A percentile compares a stretch with the other conserved stretches of the same genome.
Evolutionary conservation across 2,113 vertebrate species (phyloP).

Genomic region (Pseudorhombus dupliciocellatus): DNA sequence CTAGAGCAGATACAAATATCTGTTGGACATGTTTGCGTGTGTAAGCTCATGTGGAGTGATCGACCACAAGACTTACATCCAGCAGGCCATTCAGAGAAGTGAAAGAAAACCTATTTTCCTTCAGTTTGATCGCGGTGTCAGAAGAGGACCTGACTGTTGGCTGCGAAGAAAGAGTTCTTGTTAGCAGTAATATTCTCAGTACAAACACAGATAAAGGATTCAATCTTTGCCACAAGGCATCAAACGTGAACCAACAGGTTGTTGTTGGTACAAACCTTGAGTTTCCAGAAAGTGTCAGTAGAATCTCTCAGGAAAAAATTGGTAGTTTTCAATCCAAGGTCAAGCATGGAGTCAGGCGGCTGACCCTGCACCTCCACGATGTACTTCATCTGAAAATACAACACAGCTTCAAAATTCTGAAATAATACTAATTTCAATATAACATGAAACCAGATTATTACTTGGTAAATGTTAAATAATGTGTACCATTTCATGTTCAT

Average conservation of each 20-base stretch:
- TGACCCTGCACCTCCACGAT: conserved; percentile 25
- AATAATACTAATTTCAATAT: no score
- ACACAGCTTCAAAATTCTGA: no score
- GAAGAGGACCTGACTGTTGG: no score
- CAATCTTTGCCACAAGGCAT: neutral
- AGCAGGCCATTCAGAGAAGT: no score
- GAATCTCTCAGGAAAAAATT: neutral
- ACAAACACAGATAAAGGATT: neutral
- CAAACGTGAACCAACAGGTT: neutral
- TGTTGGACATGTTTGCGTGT: no score
- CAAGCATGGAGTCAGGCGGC: conserved; percentile 12
- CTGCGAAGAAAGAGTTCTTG: no score
- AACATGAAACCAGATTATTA: no score
- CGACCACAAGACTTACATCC: no score
- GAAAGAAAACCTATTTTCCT: no score
- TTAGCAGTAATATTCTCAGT: neutral
- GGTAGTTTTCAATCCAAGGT: neutral
- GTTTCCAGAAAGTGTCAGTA: conserved; percentile 2
- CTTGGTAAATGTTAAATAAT: neutral
- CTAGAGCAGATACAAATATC: no score
- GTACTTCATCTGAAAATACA: conserved; percentile 22
- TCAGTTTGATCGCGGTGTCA: no score
- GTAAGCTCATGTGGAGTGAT: no score
- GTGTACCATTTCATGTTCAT: conserved; percentile 20
- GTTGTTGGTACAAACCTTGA: conserved; percentile 3